A percentile compares a stretch with the other conserved stretches of the same genome.
phyloP scores from a whole-genome alignment of 2,888 invertebrate genomes.

The Lobophora halterata region DNA sequence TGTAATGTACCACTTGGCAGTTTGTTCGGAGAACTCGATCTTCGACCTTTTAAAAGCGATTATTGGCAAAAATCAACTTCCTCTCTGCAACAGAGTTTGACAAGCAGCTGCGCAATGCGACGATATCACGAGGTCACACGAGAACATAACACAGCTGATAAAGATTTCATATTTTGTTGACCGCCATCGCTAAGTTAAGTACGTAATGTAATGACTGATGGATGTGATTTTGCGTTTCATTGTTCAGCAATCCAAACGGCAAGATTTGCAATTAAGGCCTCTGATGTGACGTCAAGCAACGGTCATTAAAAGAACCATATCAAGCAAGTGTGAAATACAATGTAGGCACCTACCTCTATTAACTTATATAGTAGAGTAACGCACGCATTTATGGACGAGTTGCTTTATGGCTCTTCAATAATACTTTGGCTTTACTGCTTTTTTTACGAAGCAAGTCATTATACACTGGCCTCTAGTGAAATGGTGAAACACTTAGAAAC shows the following conservation, averaged over 20 bases:
- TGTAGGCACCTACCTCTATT: too few species aligned
- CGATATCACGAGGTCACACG: conserved; percentile 52
- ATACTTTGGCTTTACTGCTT: too few species aligned
- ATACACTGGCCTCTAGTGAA: too few species aligned
- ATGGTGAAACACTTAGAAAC: too few species aligned
- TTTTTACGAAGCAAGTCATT: too few species aligned
- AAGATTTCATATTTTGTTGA: conserved; percentile 40
- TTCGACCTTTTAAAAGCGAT: conserved; percentile 11
- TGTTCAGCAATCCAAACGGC: conserved; percentile 13
- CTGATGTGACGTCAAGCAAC: conserved; percentile 21
- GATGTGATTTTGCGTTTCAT: conserved; percentile 22
- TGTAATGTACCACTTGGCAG: too few species aligned
- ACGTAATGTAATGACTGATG: conserved; percentile 16
- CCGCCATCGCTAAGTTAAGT: conserved; percentile 32
- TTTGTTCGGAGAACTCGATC: too few species aligned
- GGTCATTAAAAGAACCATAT: conserved; percentile 13
- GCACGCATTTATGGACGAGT: too few species aligned
- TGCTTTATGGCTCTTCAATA: too few species aligned
- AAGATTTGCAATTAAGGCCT: conserved; percentile 11
- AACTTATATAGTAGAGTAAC: too few species aligned
- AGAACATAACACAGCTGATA: conserved; percentile 45
- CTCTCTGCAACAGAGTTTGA: conserved; percentile 23
- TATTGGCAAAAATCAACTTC: conserved; percentile 25
- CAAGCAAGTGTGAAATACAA: conserved; percentile 10
- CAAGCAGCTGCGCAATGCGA: conserved; percentile 56